Evolutionary conservation across 1,140 invertebrate genomes (phyloP).

Genomic region (Drosophila biarmipes): DNA sequence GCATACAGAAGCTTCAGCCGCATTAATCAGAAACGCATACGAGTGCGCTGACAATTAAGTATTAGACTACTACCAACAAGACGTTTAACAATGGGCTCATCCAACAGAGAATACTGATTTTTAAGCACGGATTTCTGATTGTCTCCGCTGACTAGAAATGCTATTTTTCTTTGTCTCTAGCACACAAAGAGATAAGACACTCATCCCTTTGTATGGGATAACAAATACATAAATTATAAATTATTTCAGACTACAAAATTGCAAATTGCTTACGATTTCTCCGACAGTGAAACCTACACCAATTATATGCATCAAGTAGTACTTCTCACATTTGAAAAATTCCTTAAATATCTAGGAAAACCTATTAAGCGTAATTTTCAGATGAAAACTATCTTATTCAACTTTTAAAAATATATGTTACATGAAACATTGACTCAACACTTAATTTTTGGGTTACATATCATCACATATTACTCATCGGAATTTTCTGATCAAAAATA

Average conservation of each 20-base stretch:
- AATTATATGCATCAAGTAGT: not conserved
- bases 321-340: not conserved
- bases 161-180: conserved; percentile 19
- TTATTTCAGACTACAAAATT: not conserved
- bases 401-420: no score
- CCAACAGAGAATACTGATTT: conserved; percentile 4
- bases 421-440: not conserved
- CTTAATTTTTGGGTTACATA: not conserved
- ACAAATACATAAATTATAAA: not conserved
- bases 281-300: not conserved
- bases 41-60: conserved; percentile 10
- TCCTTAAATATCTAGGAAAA: not conserved
- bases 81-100: conserved; percentile 19
- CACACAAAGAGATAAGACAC: conserved; percentile 1
- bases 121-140: conserved; percentile 14
- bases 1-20: not conserved
- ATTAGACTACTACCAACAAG: not conserved
- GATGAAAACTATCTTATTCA: no score
- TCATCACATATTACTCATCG: not conserved
- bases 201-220: conserved; percentile 5
- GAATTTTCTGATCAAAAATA: not conserved
- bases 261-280: not conserved
- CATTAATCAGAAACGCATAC: conserved; percentile 3
- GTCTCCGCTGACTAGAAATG: conserved; percentile 2
- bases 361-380: no score